Percentiles rank a stretch among this genome's conserved stretches.
Evolutionary conservation across 2,888 invertebrate species (phyloP).

Genomic region (Hymenopus coronatus): DNA sequence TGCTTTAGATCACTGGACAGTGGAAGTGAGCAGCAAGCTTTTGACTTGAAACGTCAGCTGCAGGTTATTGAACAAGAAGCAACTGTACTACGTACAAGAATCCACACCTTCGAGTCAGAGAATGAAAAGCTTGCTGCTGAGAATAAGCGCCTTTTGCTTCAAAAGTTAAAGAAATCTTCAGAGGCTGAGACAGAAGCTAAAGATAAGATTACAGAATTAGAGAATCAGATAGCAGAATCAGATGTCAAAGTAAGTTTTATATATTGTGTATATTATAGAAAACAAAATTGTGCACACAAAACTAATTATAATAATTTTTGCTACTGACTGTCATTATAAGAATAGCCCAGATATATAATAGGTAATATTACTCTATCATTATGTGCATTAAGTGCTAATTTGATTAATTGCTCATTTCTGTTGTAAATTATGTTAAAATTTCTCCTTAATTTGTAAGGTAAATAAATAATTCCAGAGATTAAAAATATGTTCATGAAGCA

Average conservation of each 20-base stretch:
- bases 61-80: slow-evolving; percentile 78
- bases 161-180: slow-evolving; percentile 51
- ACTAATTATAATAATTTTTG: not conserved
- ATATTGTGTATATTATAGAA: not conserved
- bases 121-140: slow-evolving; percentile 72
- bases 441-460: too few relatives aligned
- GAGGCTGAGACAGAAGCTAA: slow-evolving; percentile 49
- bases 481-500: too few relatives aligned
- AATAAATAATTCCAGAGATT: too few relatives aligned
- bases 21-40: slow-evolving; percentile 57
- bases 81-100: slow-evolving; percentile 63
- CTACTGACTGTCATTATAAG: too few relatives aligned
- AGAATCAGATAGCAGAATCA: slow-evolving; percentile 61
- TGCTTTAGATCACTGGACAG: slow-evolving; percentile 57
- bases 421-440: too few relatives aligned
- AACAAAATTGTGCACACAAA: not conserved
- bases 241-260: slow-evolving; percentile 47
- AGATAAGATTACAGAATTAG: slow-evolving; percentile 60
- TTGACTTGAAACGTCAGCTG: slow-evolving; percentile 71
- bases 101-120: slow-evolving; percentile 67
- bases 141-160: slow-evolving; percentile 66
- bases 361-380: too few relatives aligned
- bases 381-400: too few relatives aligned
- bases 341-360: too few relatives aligned
- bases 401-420: too few relatives aligned